Evolutionary conservation across 2,888 invertebrate species (phyloP), one percentile per base, ranked within the genome.

Genomic region (Temnothorax rugatulus): DNA sequence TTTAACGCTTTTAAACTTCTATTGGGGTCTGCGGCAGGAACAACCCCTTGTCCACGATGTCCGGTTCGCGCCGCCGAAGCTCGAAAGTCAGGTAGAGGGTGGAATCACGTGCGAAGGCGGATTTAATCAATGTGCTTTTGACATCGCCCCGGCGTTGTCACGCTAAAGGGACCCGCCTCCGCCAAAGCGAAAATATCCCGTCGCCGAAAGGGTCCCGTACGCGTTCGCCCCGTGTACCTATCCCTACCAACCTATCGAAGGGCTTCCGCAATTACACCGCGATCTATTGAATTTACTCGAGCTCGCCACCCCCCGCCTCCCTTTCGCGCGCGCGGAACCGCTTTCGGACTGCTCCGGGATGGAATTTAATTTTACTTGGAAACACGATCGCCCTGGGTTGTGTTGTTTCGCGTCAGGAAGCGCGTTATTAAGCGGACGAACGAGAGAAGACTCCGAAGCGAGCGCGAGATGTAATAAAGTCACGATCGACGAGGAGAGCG

Each of bases 61-160:
- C 75, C 86, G 50, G 66, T 47, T 34, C 15, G 63, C 68, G 79
- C 86, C 73, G 57, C 84, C 86, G 82, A 82, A 64, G 59, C 61
- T 76, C 74, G 74, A 71, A 87, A 82, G 85, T 81, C 41, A 18
- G 69, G 69, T 41, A 5, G 66, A 41, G 76, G 52, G 15, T 21
- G 81, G 83, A 74, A 86, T 89, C 85, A 86, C 89, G 89, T 88
- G 89, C 88, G 86, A 84, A 73, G 69, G 76, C 85, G 84, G 79
- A 82, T 89, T 90, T 90, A 91, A 92, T 91, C 92, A 89, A 91
- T 91, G 52, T 64, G 88, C 88, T 89, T 90, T 87, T 90, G 88
- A 90, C 89, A 84, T 87, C 61, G 15, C 21, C 44, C 18, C 25
- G 29, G 13, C 59, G 71, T 85, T 83, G 84, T 73, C 21, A 38